Conservation (phyloP, 2,888 invertebrate genomes). For the Cryptocheilus praepositus region DNA sequence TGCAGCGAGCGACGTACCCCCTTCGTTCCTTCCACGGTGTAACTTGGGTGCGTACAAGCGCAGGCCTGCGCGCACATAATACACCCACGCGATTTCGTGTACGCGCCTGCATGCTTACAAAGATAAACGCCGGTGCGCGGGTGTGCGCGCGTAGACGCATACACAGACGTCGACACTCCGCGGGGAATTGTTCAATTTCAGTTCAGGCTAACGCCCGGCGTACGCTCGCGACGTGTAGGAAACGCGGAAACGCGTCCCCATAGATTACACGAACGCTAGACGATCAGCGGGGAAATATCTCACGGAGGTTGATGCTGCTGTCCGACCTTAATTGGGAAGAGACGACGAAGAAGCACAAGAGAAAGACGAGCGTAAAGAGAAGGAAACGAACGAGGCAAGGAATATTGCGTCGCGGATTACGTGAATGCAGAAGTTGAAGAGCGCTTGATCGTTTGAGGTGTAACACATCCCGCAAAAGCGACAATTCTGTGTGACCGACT, state of each 20-base stretch:
- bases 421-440: too few relatives aligned
- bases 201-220: conserved; percentile 51
- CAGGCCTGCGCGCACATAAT: conserved; percentile 9
- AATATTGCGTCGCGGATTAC: too few relatives aligned
- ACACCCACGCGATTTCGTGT: too few relatives aligned
- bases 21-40: conserved; percentile 25
- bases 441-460: too few relatives aligned
- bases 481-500: too few relatives aligned
- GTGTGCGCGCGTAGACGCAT: neutral
- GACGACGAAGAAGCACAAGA: neutral
- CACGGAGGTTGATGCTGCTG: conserved; percentile 10
- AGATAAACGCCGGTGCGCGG: neutral
- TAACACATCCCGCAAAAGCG: too few relatives aligned
- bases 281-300: conserved; percentile 43
- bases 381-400: neutral
- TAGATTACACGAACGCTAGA: conserved; percentile 41
- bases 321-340: neutral
- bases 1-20: conserved; percentile 8
- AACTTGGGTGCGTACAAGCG: conserved; percentile 7
- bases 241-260: conserved; percentile 38
- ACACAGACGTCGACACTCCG: conserved; percentile 29
- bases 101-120: too few relatives aligned
- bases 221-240: conserved; percentile 22
- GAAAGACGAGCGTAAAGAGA: conserved; percentile 24
- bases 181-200: conserved; percentile 69